Percentiles rank a stretch among this genome's conserved stretches.
Conservation (phyloP, 2,888 invertebrate species). For the Ornithoptera priamus region DNA sequence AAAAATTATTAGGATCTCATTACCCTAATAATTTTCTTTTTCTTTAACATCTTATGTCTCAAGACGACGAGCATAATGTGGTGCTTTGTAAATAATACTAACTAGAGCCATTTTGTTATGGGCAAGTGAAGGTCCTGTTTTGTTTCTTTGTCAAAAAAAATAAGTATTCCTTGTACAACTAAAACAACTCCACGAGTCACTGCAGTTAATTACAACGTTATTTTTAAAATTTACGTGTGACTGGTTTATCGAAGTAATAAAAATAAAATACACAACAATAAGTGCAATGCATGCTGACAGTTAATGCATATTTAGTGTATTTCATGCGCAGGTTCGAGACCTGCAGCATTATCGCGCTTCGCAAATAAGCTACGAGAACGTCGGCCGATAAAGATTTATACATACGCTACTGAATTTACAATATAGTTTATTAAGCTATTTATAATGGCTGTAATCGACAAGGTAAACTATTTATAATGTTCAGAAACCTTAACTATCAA, state of each 20-base stretch:
- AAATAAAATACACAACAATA: conserved; percentile 32
- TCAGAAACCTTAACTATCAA: too few relatives aligned
- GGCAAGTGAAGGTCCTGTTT: too few relatives aligned
- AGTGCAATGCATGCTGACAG: conserved; percentile 30
- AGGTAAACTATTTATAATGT: conserved; percentile 1
- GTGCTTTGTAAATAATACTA: too few relatives aligned
- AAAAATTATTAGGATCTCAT: too few relatives aligned
- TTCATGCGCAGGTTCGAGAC: conserved; percentile 8
- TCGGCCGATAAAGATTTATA: conserved; percentile 61
- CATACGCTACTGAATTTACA: conserved; percentile 60
- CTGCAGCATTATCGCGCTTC: conserved; percentile 4
- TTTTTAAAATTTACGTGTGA: neutral
- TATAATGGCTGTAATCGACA: neutral
- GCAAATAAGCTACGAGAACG: conserved; percentile 51
- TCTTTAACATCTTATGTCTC: too few relatives aligned
- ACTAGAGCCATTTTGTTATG: too few relatives aligned
- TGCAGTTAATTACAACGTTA: neutral
- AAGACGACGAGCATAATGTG: too few relatives aligned
- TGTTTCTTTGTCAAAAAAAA: too few relatives aligned
- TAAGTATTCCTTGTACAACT: too few relatives aligned
- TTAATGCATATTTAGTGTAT: conserved; percentile 24
- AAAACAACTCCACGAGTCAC: too few relatives aligned
- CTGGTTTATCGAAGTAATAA: conserved; percentile 7
- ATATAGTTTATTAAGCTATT: conserved; percentile 26
- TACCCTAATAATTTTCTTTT: too few relatives aligned